Conservation (phyloP, 1,140 invertebrate species). For the Magallana gigas region DNA sequence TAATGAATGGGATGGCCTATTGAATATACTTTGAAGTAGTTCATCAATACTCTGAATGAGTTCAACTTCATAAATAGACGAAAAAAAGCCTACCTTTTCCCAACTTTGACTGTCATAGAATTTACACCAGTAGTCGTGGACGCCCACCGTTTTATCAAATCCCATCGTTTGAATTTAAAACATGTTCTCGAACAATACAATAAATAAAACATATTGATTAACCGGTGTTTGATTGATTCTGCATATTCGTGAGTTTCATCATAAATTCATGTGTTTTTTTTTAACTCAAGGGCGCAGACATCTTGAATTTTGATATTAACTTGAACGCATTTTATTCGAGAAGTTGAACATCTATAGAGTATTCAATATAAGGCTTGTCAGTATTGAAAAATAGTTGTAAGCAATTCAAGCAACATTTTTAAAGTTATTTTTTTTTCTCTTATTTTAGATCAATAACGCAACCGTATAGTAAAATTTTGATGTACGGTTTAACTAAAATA, state of each 20-base stretch:
- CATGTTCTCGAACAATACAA: neutral
- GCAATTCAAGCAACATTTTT: too few relatives aligned
- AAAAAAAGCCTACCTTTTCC: neutral
- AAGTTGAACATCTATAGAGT: too few relatives aligned
- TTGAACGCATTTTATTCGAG: neutral
- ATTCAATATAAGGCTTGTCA: too few relatives aligned
- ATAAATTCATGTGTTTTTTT: neutral
- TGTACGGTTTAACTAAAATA: too few relatives aligned
- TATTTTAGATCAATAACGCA: too few relatives aligned
- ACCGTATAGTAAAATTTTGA: too few relatives aligned
- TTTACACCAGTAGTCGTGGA: neutral
- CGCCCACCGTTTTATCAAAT: neutral
- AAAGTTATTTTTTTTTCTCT: too few relatives aligned
- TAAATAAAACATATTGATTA: neutral
- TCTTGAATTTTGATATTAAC: neutral
- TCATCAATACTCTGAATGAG: too few relatives aligned
- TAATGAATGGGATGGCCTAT: too few relatives aligned
- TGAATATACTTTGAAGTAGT: too few relatives aligned
- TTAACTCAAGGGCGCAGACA: slow-evolving; percentile 5
- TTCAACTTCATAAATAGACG: too few relatives aligned
- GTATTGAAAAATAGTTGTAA: too few relatives aligned
- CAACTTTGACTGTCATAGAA: neutral
- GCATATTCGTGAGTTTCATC: neutral
- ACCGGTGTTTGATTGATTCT: neutral
- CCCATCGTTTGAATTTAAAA: neutral